A percentile compares a stretch with the other conserved stretches of the same genome.
Evolutionary conservation across 2,113 vertebrate species (phyloP).

Genomic region (Engraulis encrasicolus): DNA sequence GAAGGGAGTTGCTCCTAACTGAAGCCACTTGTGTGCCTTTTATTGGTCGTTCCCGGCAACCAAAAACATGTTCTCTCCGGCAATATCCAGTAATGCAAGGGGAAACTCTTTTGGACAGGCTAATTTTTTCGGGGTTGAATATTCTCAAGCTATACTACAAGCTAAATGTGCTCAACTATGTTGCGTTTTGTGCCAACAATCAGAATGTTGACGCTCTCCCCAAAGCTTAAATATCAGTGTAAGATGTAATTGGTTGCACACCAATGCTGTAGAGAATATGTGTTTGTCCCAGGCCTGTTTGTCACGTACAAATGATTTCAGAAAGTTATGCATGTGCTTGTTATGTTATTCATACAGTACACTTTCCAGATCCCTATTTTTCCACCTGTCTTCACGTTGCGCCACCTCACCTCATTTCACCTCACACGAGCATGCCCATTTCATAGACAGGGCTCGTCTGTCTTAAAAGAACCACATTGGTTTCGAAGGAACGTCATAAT

Average conservation of each 20-base stretch:
- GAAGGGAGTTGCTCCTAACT: conserved; percentile 72
- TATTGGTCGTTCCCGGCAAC: conserved; percentile 73
- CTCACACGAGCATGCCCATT: neutral
- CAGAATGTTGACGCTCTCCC: neutral
- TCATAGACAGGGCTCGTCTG: neutral
- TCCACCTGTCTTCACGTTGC: neutral
- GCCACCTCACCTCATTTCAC: neutral
- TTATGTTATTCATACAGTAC: neutral
- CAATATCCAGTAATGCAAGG: conserved; percentile 6
- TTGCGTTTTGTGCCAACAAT: neutral
- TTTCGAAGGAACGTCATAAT: neutral
- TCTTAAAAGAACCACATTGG: neutral
- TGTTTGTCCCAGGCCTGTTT: neutral
- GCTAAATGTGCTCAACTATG: neutral
- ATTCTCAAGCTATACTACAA: neutral
- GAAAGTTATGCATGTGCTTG: neutral
- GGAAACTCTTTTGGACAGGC: conserved; percentile 56
- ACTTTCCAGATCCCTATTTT: neutral
- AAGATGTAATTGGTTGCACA: neutral
- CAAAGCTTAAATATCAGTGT: neutral
- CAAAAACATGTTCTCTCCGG: conserved; percentile 63
- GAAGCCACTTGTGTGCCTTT: conserved; percentile 77
- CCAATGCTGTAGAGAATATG: neutral
- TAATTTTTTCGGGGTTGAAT: conserved; percentile 40
- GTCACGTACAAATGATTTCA: neutral